Evolutionary conservation across 1,140 invertebrate genomes (phyloP), one percentile per base, ranked within the genome.

Genomic region (Listronotus bonariensis): DNA sequence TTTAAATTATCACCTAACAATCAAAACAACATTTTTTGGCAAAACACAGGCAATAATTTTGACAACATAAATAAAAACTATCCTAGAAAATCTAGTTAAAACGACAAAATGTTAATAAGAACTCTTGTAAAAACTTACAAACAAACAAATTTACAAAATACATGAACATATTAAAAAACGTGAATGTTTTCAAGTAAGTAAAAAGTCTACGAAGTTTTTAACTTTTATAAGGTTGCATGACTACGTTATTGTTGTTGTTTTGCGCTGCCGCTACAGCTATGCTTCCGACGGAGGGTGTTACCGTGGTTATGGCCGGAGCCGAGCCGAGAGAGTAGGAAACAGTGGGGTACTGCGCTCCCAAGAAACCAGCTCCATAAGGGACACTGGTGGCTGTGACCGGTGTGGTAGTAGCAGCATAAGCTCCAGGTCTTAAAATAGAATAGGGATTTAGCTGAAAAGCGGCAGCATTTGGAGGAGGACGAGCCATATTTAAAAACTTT

Each of bases 171-270:
- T 57, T 45, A 52, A 58, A n/a, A 61, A 41, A 43, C 18, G 11
- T 12, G 31, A 52, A 18, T 34, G 32, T 14, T 40, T n/a, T 41
- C 3, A 40, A 32, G n/a, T 34, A 31, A 26, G 20, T 26, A 26
- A 26, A 15, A 31, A 10, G 11, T 45, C 86, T 92, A 92, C 73
- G 89, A 91, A 66, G 91, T 92, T 82, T 92, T 92, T 86, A 92
- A 89, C 81, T 92, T 92, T 92, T 92, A 78, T 90, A 92, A 20
- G 90, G 90, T 73, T 91, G 91, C 75, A 89, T 81, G 14, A 86
- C 85, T 51, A 89, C 87, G 26, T 83, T 82, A 53, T 82, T 81
- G 59, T 78, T 83, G 67, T 77, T 83, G 73, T 77, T 80, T 70
- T 60, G 78, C 18, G 59, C 74, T 14, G 73, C 70, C 0, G 76